Base-by-base conservation (phyloP, 2,797 vertebrate genomes). In the Chromis chromis region DNA sequence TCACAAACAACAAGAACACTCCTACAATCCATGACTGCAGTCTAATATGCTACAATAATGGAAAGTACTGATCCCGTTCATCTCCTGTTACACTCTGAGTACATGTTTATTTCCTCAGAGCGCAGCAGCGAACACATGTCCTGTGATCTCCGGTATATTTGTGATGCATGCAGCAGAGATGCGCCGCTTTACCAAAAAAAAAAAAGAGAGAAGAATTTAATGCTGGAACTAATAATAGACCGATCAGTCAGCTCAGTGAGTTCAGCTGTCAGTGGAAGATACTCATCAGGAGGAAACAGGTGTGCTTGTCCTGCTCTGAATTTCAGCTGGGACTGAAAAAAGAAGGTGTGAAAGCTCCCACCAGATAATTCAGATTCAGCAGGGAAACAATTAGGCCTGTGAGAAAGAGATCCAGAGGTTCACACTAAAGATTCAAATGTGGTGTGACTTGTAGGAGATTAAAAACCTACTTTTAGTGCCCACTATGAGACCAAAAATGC, bases 1-100 rank as follows among this genome's bases (percentile, higher is more conserved):
- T 31, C 1, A 16, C n/a, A 28, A 65, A 68, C 76, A 74, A 65
- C 78, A 61, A 58, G 52, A 11, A 57, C 3, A 33, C 46, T 31
- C 31, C 31, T 46, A 2, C 53, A 52, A 46, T n/a, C 52, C 59
- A 40, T 31, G 0, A 0, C 53, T 25, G 24, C 33, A 33, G 5
- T 50, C 27, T 27, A 46, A 67, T 61, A 39, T 52, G 8, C 58
- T 11, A 11, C 27, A 61, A 21, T 57, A 33, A 70, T 49, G 24
- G 54, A 27, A 44, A 57, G 62, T 36, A 22, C 13, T 21, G 54
- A 72, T 59, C 28, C 22, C 19, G 28, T 31, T 42, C 27, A 28
- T 42, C 55, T 64, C 31, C 46, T 46, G 31, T 13, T 50, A 44
- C 54, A 54, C 13, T 16, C 9, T 40, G 16, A 57, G 27, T 12